A percentile compares a stretch with the other conserved stretches of the same genome.
phyloP scores from a whole-genome alignment of 2,797 vertebrate species.

The Sphaeramia orbicularis region DNA sequence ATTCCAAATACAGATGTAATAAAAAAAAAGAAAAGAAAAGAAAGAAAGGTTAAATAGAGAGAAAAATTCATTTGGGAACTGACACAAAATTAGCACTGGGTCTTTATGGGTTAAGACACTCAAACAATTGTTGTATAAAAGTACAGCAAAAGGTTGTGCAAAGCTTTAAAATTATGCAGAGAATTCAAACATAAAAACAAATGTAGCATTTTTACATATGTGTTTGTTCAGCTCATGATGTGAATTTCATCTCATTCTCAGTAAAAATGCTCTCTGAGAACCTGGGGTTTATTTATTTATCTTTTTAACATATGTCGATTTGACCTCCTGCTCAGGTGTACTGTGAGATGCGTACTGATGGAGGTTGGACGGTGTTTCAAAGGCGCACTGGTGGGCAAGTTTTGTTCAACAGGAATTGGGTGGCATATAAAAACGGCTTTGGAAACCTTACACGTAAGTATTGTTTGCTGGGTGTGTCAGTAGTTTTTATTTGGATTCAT shows the following conservation, averaged over 20 bases:
- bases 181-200: too few relatives aligned
- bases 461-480: too few relatives aligned
- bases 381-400: constrained; percentile 40
- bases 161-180: not conserved
- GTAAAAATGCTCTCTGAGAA: not conserved
- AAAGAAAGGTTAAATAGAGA: too few relatives aligned
- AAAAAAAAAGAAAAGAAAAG: too few relatives aligned
- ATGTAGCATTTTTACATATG: too few relatives aligned
- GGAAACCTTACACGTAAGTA: constrained; percentile 61
- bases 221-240: too few relatives aligned
- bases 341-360: constrained; percentile 75
- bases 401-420: constrained; percentile 66
- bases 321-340: constrained; percentile 59
- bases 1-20: too few relatives aligned
- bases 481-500: too few relatives aligned
- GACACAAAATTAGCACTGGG: too few relatives aligned
- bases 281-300: too few relatives aligned
- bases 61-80: too few relatives aligned
- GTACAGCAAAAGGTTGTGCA: not conserved
- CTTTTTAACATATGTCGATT: not conserved
- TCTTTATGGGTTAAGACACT: too few relatives aligned
- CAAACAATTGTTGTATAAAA: not conserved
- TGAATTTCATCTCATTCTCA: not conserved
- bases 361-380: constrained; percentile 82
- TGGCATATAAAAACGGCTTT: constrained; percentile 74